Conservation (phyloP, 2,888 invertebrate species). For the Cheilosia urbana region DNA sequence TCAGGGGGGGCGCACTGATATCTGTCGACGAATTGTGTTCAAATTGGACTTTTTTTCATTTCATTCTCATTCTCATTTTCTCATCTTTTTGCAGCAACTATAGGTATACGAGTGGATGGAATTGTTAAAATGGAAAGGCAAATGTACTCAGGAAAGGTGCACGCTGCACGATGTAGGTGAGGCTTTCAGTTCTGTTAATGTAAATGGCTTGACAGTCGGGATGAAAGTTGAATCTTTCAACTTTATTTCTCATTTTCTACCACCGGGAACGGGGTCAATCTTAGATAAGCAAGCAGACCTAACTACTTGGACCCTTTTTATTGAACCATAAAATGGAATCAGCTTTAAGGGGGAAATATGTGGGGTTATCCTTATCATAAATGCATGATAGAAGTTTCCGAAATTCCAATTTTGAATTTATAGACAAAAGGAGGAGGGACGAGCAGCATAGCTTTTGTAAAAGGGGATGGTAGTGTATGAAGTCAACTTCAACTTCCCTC, state of each 20-base stretch:
- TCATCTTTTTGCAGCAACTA: conserved; percentile 4
- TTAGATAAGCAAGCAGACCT: conserved; percentile 5
- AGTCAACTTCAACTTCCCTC: too few species aligned
- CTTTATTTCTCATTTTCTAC: conserved; percentile 21
- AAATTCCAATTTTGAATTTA: too few species aligned
- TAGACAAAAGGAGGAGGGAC: too few species aligned
- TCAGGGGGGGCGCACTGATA: conserved; percentile 7
- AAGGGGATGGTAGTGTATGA: too few species aligned
- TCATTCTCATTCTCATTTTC: conserved; percentile 14
- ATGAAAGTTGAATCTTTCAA: conserved; percentile 26
- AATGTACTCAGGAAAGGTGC: conserved; percentile 25
- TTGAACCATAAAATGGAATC: too few species aligned
- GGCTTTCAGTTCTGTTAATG: conserved; percentile 22
- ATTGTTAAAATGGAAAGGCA: conserved; percentile 28
- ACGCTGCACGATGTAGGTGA: conserved; percentile 10
- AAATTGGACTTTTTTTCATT: conserved; percentile 32
- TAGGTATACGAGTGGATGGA: conserved; percentile 9
- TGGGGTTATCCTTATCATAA: too few species aligned
- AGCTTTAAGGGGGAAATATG: too few species aligned
- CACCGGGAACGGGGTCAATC: conserved; percentile 23
- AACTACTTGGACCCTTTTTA: neutral
- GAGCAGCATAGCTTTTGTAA: too few species aligned
- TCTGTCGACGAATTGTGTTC: conserved; percentile 43
- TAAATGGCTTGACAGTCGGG: conserved; percentile 25
- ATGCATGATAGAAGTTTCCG: too few species aligned